These are phyloP conservation scores for Zaprionus obscuricornis DNA, from an alignment of 2,888 invertebrate species.

Conservation along the genomic window DNA sequence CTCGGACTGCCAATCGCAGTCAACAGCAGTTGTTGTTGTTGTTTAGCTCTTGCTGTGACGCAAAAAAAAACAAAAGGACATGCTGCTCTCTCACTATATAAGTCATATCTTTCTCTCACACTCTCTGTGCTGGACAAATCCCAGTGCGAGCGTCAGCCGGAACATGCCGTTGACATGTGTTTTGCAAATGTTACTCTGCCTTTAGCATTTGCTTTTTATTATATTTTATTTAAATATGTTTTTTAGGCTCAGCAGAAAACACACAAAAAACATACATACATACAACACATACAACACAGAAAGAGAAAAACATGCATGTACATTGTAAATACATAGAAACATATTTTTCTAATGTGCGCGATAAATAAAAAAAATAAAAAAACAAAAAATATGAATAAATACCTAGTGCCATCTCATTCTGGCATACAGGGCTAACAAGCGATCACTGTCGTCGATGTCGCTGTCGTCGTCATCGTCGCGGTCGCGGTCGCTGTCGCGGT, in stretches of 20 bases:
- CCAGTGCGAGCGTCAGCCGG: conserved; percentile 28
- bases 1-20: conserved; percentile 5
- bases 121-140: conserved; percentile 27
- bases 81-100: conserved; percentile 1
- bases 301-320: too few species aligned
- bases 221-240: conserved; percentile 28
- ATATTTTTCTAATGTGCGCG: conserved; percentile 33
- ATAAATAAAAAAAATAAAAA: conserved; percentile 7
- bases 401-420: conserved; percentile 24
- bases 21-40: background rate
- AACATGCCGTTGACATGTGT: conserved; percentile 78
- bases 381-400: conserved; percentile 36
- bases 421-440: conserved; percentile 28
- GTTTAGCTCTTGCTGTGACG: conserved; percentile 39
- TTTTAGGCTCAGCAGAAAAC: conserved; percentile 23
- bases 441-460: conserved; percentile 44
- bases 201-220: conserved; percentile 37
- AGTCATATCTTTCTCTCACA: background rate
- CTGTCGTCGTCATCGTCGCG: conserved; percentile 14
- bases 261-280: conserved; percentile 8
- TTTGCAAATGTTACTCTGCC: conserved; percentile 68
- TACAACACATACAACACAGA: background rate
- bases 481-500: conserved; percentile 22
- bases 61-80: conserved; percentile 52
- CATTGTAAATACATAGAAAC: background rate